Percentiles rank a stretch among this genome's conserved stretches.
phyloP scores from a whole-genome alignment of 2,888 invertebrate genomes.

The Cephus nigrinus region DNA sequence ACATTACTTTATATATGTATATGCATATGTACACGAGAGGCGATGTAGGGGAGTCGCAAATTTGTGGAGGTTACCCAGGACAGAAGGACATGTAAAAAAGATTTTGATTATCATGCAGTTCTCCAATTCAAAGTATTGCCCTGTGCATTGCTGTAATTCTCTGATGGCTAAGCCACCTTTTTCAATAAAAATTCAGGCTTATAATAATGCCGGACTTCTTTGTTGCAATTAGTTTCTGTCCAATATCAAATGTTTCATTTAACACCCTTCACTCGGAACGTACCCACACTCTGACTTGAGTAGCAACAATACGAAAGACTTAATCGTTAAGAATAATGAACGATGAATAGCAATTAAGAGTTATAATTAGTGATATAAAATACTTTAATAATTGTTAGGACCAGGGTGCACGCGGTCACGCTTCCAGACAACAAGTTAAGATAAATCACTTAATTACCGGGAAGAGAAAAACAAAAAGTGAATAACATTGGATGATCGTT shows the following conservation, averaged over 20 bases:
- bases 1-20: neutral
- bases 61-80: neutral
- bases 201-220: neutral
- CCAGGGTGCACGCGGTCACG: conserved; percentile 39
- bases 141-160: neutral
- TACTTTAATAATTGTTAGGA: conserved; percentile 40
- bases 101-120: neutral
- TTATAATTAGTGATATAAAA: conserved; percentile 34
- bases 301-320: conserved; percentile 3
- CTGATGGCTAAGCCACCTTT: neutral
- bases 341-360: conserved; percentile 21
- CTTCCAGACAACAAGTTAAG: conserved; percentile 26
- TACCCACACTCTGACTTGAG: neutral
- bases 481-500: neutral
- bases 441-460: conserved; percentile 24
- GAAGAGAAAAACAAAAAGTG: conserved; percentile 11
- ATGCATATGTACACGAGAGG: neutral
- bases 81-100: neutral
- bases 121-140: neutral
- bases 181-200: neutral
- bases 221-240: neutral
- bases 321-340: conserved; percentile 6
- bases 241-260: neutral
- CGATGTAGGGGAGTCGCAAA: neutral
- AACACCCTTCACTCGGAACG: neutral